Base-by-base conservation (phyloP, 1,140 invertebrate species). In the Gryllus bimaculatus region DNA sequence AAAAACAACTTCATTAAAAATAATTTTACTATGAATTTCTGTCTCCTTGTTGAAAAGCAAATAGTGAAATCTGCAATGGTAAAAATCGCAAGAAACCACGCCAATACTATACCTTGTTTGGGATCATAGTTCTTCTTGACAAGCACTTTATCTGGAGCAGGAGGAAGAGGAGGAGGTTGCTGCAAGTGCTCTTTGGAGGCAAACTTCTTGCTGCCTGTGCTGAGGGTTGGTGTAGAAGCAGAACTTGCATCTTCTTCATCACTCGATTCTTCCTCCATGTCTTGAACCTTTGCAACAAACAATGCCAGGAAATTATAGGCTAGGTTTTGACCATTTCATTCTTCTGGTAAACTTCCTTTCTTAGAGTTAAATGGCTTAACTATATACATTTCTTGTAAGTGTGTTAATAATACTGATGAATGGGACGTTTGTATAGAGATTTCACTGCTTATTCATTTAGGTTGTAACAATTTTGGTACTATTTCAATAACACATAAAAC, bases 81-180 rank as follows among this genome's bases (percentile, higher is more conserved):
- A 39, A 39, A 2, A 39, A 39, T 39, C 26, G 5, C 26, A 39
- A 39, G 26, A 39, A 39, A 39, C 26, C 26, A 39, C 5, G 26
- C 1, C 26, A 39, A 39, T 39, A 39, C 26, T 2, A 83, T 85
- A 85, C 86, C 86, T 84, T 92, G 93, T 87, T 98, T 99, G 0
- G 98, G 98, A 91, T 99, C 95, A 84, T 99, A 99, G 79, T 92
- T 92, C 85, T 97, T 98, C 83, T 97, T 96, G 78, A 99, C 96
- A 49, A 99, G 90, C 74, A 99, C 97, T 84, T 97, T 96, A 84
- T 98, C 97, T 47, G 95, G 95, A 0, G 94, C 92, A 13, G 96
- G 92, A 18, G 96, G 95, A 76, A 96, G 86, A 12, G 93, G 92
- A 5, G 93, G 90, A 47, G 91, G 91, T n/a, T 91, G 89, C 81